Evolutionary conservation across 2,888 invertebrate genomes (phyloP).

Genomic region (Seira musarum): DNA sequence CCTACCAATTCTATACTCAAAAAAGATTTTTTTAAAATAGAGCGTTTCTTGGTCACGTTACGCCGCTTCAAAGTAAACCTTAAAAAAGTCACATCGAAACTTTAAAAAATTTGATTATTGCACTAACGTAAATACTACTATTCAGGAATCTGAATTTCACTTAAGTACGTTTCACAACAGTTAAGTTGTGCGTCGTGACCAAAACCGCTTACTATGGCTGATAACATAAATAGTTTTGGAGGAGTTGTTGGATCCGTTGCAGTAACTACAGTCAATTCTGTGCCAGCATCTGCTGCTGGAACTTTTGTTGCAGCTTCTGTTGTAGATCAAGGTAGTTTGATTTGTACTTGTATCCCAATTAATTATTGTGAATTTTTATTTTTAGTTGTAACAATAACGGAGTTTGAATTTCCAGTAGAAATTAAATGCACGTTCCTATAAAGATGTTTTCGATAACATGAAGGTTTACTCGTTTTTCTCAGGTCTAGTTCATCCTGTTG

Average conservation of each 20-base stretch:
- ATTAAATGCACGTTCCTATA: not conserved
- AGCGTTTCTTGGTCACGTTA: not conserved
- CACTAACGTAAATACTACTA: no score
- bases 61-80: no score
- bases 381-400: not conserved
- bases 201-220: slow-evolving; percentile 36
- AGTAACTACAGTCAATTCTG: slow-evolving; percentile 46
- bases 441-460: not conserved
- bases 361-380: not conserved
- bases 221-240: slow-evolving; percentile 43
- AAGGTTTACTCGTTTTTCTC: not conserved
- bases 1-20: not conserved
- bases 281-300: slow-evolving; percentile 20
- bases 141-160: no score
- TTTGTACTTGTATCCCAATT: not conserved
- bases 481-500: slow-evolving; percentile 28
- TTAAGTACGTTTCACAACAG: not conserved
- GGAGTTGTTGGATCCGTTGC: slow-evolving; percentile 47
- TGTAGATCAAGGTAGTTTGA: slow-evolving; percentile 23
- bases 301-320: slow-evolving; percentile 25
- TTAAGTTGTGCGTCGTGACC: not conserved
- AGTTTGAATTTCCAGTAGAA: not conserved
- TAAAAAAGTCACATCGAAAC: not conserved
- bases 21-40: not conserved
- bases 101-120: no score